Percentiles rank a stretch among this genome's conserved stretches.
Conservation (phyloP, 1,140 invertebrate genomes). For the Platorchestia sp. region DNA sequence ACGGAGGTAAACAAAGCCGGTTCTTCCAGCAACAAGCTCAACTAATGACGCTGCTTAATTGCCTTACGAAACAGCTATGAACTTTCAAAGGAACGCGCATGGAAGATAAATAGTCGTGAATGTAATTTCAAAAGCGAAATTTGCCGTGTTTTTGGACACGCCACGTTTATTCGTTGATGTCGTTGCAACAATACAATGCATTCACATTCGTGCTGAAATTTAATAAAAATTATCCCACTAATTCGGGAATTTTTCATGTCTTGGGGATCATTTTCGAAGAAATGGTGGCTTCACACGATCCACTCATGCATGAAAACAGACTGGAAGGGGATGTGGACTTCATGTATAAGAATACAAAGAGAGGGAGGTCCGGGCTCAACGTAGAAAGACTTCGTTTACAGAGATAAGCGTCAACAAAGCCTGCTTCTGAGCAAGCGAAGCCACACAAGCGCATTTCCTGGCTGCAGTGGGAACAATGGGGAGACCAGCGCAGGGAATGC, state of each 20-base stretch:
- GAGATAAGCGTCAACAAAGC: slow-evolving; percentile 15
- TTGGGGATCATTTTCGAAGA: background rate
- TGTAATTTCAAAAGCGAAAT: background rate
- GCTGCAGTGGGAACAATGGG: slow-evolving; percentile 2
- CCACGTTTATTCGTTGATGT: background rate
- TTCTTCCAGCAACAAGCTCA: background rate
- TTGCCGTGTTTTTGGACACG: background rate
- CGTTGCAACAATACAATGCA: background rate
- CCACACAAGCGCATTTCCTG: slow-evolving; percentile 12
- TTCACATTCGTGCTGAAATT: background rate
- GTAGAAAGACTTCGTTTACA: slow-evolving; percentile 1
- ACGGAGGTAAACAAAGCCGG: background rate
- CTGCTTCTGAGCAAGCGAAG: background rate
- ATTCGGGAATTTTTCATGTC: background rate
- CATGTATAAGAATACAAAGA: background rate
- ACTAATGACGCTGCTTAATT: background rate
- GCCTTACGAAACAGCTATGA: background rate
- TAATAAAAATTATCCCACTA: background rate
- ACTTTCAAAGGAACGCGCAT: background rate
- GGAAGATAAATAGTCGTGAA: background rate
- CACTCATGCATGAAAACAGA: background rate
- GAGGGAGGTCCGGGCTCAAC: background rate
- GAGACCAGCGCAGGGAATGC: background rate
- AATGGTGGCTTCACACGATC: background rate
- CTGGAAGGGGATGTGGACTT: background rate